phyloP scores from a whole-genome alignment of 2,113 vertebrate genomes.

The Hiodon alosoides region DNA sequence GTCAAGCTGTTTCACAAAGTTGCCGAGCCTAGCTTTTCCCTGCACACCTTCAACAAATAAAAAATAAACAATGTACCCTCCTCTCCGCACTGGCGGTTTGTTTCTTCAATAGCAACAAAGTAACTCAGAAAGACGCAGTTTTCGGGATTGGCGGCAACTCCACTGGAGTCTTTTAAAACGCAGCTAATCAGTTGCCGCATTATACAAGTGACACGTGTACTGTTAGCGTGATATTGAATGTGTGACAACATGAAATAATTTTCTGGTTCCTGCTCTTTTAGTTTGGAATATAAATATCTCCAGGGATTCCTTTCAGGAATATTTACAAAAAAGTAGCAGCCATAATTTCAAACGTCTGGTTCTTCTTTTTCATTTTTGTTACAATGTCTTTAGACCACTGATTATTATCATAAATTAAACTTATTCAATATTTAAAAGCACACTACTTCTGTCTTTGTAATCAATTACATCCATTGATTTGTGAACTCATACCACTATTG shows the following conservation, averaged over 20 bases:
- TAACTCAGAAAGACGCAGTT: conserved; percentile 7
- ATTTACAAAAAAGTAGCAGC: not conserved
- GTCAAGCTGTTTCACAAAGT: conserved; percentile 65
- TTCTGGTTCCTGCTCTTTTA: not conserved
- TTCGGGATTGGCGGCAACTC: not conserved
- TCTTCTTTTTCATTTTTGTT: too few relatives aligned
- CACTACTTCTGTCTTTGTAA: too few relatives aligned
- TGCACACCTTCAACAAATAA: conserved; percentile 32
- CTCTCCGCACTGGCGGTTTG: conserved; percentile 7
- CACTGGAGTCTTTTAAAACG: conserved; percentile 1
- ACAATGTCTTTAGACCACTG: too few relatives aligned
- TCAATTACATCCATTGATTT: too few relatives aligned
- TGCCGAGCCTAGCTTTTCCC: conserved; percentile 47
- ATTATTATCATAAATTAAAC: too few relatives aligned
- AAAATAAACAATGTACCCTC: conserved; percentile 19
- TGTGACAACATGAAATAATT: not conserved
- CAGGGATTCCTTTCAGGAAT: not conserved
- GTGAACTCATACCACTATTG: too few relatives aligned
- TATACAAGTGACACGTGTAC: not conserved
- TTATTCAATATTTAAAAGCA: too few relatives aligned
- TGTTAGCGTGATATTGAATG: not conserved
- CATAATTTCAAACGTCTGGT: not conserved
- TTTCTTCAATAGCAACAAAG: conserved; percentile 20
- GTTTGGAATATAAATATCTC: not conserved
- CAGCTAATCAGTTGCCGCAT: conserved; percentile 7